Base-by-base conservation (phyloP, 2,113 vertebrate species). In the Cynocephalus volans region DNA sequence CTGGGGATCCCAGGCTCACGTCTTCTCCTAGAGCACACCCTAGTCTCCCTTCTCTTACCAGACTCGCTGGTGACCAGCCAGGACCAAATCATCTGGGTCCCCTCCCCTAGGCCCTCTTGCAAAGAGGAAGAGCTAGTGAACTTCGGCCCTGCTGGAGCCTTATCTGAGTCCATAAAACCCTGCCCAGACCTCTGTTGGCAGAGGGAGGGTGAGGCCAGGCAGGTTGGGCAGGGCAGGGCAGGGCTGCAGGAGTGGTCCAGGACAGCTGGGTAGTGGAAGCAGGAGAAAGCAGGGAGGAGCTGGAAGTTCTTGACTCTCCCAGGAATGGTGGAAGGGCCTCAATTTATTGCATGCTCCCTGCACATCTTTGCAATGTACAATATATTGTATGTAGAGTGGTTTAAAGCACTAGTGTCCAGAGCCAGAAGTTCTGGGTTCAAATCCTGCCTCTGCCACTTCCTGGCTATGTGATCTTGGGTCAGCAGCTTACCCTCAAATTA, bases 161-260 rank as follows among this genome's bases (percentile, higher is more conserved):
- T 97, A 97, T 97, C 94, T 54, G 76, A 28, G 18, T 0, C 92
- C 41, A 94, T 96, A 92, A 85, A 96, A 24, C 64, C 64, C 81
- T 65, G 48, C 80, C 90, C 77, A 24, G 4, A 8, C 6, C 45
- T 89, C 21, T 96, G 94, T 92, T 96, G 62, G 89, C 96, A 87
- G 56, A 96, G 7, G 93, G 77, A 93, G 67, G 85, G 90, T 33
- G 33, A 8, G 65, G 17, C 2, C 65, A 2, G 23, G 45, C 0
- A 14, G 80, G 70, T 2, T 23, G 95, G 94, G 94, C 73, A 76
- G 93, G 96, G 76, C 64, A 92, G 73, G 58, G 58, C 36, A 9
- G 28, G 89, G 86, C 69, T 54, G 8, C 64, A 50, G 85, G 62
- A 85, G 52, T 56, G 48, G 21, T 28, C 41, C 21, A 10, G 64